Evolutionary conservation across 2,113 vertebrate genomes (phyloP).

Genomic region (Azemiops feae): DNA sequence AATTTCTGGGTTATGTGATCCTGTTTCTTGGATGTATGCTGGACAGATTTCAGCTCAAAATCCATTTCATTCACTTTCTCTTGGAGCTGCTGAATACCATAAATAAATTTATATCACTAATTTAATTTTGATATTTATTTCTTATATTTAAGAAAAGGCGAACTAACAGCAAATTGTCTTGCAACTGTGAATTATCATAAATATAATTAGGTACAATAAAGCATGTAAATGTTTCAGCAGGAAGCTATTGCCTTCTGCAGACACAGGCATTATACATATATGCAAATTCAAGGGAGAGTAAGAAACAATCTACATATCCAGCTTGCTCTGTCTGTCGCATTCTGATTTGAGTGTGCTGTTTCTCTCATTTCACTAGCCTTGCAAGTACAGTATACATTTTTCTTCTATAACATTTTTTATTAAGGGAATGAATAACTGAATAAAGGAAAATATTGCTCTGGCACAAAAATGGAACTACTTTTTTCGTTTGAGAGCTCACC

Average conservation of each 20-base stretch:
- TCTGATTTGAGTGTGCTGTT: neutral
- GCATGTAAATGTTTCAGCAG: neutral
- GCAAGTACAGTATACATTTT: neutral
- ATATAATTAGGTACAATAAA: neutral
- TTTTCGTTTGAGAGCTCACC: neutral
- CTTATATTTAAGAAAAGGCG: too few relatives aligned
- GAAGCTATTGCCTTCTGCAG: neutral
- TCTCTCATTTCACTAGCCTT: neutral
- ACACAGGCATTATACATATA: neutral
- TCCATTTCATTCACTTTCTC: conserved; percentile 80
- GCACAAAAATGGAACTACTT: neutral
- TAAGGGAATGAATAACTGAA: neutral
- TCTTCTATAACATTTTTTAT: neutral
- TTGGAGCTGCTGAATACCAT: conserved; percentile 80
- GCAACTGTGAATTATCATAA: neutral
- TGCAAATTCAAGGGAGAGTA: neutral
- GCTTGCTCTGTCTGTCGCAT: neutral
- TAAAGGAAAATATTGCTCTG: neutral
- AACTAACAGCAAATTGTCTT: neutral
- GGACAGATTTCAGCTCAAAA: conserved; percentile 74
- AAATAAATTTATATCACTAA: conserved; percentile 21
- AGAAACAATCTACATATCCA: neutral
- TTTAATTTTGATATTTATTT: neutral
- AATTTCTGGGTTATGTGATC: conserved; percentile 80
- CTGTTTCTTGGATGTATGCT: conserved; percentile 78